Percentiles rank a stretch among this genome's conserved stretches.
Conservation (phyloP, 1,140 invertebrate species). For the Triops longicaudatus region DNA sequence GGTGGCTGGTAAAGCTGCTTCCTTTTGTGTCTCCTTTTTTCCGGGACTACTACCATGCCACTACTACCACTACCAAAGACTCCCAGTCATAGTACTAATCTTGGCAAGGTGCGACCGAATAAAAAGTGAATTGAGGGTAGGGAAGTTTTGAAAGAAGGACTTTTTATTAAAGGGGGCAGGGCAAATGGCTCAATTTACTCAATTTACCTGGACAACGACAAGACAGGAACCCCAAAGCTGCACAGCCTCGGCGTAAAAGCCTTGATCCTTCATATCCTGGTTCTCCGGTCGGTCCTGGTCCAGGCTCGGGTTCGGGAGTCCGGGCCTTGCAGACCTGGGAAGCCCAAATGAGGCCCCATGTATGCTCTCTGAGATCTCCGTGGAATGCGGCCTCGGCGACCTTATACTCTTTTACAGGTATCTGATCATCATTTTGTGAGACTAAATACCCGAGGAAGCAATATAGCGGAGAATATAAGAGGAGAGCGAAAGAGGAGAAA, state of each 20-base stretch:
- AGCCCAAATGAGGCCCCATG: not conserved
- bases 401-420: not conserved
- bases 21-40: too few species aligned
- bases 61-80: too few species aligned
- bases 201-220: conserved; percentile 7
- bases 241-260: not conserved
- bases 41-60: too few species aligned
- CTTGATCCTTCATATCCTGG: not conserved
- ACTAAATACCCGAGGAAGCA: conserved; percentile 11
- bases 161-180: not conserved
- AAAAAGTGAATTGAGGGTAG: not conserved
- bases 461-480: not conserved
- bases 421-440: conserved; percentile 4
- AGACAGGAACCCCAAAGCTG: not conserved
- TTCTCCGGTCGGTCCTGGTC: not conserved
- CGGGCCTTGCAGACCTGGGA: not conserved
- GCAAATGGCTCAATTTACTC: conserved; percentile 11
- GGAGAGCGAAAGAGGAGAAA: not conserved
- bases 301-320: not conserved
- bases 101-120: conserved; percentile 10
- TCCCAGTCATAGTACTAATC: not conserved
- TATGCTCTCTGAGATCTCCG: not conserved
- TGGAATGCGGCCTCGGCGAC: not conserved
- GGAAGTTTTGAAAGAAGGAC: not conserved
- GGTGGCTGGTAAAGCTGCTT: too few species aligned